Base-by-base conservation (phyloP, 2,797 vertebrate species). In the Ara ararauna region DNA sequence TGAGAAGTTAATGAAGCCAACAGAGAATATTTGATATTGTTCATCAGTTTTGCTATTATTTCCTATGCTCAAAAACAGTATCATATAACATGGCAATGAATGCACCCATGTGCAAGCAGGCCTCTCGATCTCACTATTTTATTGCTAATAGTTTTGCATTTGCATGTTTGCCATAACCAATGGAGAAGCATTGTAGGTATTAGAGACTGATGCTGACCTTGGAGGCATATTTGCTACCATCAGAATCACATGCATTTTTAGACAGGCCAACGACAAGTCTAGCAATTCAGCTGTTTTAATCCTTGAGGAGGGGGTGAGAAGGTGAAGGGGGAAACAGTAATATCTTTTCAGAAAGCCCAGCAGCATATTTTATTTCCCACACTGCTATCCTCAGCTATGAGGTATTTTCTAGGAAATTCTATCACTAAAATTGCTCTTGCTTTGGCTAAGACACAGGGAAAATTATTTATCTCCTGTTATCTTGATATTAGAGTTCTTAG, bases 371-470 rank as follows among this genome's bases (percentile, higher is more conserved):
- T 56, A 30, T 45, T 56, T 48, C 36, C 18, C 6, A 30, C 11
- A 13, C 68, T 36, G 10, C 24, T 76, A 27, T 75, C 53, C 42
- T 67, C 47, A 65, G 21, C 15, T 54, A 18, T 3, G 3, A 51
- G 16, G 12, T 75, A 60, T 70, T 89, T 81, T 79, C n/a, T 51
- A 76, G 54, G n/a, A 87, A 95, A 66, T 44, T 73, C 71, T 68
- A 15, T 36, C 51, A 56, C 22, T 67, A 53, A 38, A 88, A 71
- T 30, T 82, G 27, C 15, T 80, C 30, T 38, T 84, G 29, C 38
- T 91, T 27, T 50, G 34, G 53, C 32, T 80, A 42, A 76, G 65
- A 78, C 6, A 13, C n/a, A 29, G 6, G 6, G 0, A 58, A 87
- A 79, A 71, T 51, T n/a, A 54, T 71, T 89, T 79, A n/a, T 20